Evolutionary conservation across 2,113 vertebrate species (phyloP).

Genomic region (Apteryx mantelli): DNA sequence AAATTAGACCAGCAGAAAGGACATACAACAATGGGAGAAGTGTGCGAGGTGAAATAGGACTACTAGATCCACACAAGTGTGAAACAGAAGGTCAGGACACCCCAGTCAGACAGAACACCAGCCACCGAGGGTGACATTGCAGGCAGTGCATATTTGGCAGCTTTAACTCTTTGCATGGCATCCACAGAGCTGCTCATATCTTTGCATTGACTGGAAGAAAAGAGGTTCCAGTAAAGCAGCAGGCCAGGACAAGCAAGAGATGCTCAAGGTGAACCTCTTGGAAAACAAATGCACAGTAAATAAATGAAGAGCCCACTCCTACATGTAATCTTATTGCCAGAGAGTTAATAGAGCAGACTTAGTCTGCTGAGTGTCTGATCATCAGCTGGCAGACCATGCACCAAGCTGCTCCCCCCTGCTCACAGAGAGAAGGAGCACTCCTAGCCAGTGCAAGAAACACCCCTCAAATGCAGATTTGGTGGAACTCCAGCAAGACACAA

Average conservation of each 20-base stretch:
- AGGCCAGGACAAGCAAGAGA: background rate
- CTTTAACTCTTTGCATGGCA: background rate
- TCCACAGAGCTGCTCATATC: background rate
- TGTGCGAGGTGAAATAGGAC: background rate
- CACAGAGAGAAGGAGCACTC: background rate
- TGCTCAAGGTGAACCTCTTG: background rate
- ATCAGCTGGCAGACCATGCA: background rate
- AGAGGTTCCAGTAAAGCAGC: background rate
- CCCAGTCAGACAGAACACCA: background rate
- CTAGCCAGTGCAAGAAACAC: background rate
- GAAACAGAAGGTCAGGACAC: background rate
- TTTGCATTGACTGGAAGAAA: background rate
- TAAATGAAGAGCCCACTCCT: background rate
- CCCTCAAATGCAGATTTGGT: background rate
- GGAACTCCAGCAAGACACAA: background rate
- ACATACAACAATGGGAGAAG: background rate
- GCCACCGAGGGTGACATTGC: rapidly evolving
- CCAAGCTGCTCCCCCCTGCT: background rate
- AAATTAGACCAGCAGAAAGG: background rate
- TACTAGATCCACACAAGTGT: background rate
- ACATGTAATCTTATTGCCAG: background rate
- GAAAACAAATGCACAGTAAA: background rate
- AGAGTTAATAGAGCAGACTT: background rate
- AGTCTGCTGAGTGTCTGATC: background rate
- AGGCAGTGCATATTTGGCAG: background rate